A percentile compares a stretch with the other conserved stretches of the same genome.
Evolutionary conservation across 2,888 invertebrate genomes (phyloP).

Genomic region (Brachylomia viminalis): DNA sequence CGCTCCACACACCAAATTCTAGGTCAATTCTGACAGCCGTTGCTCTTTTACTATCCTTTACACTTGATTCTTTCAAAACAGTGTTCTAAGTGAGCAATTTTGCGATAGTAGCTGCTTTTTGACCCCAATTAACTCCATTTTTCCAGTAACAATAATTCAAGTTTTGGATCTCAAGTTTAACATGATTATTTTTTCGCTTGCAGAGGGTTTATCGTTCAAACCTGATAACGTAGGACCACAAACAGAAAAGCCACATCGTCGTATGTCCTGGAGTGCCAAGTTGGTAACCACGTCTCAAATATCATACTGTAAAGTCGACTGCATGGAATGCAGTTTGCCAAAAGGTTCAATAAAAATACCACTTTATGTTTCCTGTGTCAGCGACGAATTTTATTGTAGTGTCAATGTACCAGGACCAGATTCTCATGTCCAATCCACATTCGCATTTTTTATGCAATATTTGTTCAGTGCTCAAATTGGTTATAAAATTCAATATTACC

Average conservation of each 20-base stretch:
- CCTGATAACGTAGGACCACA: slow-evolving; percentile 51
- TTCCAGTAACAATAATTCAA: slow-evolving; percentile 24
- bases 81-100: slow-evolving; percentile 61
- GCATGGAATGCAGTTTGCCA: slow-evolving; percentile 84
- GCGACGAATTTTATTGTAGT: slow-evolving; percentile 85
- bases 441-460: slow-evolving; percentile 69
- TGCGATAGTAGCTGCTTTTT: slow-evolving; percentile 36
- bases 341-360: slow-evolving; percentile 87
- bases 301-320: slow-evolving; percentile 73
- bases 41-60: slow-evolving; percentile 68
- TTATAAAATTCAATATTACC: slow-evolving; percentile 55
- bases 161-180: slow-evolving; percentile 18
- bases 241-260: slow-evolving; percentile 45
- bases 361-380: slow-evolving; percentile 88
- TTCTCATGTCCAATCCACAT: slow-evolving; percentile 77
- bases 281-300: slow-evolving; percentile 70
- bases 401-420: slow-evolving; percentile 84
- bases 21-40: slow-evolving; percentile 78
- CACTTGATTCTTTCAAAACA: slow-evolving; percentile 71
- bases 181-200: slow-evolving; percentile 32
- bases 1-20: slow-evolving; percentile 71
- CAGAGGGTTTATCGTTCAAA: slow-evolving; percentile 18
- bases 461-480: slow-evolving; percentile 60
- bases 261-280: slow-evolving; percentile 60
- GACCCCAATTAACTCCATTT: slow-evolving; percentile 45